phyloP scores from a whole-genome alignment of 2,888 invertebrate genomes.

The Pseudeuparius sepicola region DNA sequence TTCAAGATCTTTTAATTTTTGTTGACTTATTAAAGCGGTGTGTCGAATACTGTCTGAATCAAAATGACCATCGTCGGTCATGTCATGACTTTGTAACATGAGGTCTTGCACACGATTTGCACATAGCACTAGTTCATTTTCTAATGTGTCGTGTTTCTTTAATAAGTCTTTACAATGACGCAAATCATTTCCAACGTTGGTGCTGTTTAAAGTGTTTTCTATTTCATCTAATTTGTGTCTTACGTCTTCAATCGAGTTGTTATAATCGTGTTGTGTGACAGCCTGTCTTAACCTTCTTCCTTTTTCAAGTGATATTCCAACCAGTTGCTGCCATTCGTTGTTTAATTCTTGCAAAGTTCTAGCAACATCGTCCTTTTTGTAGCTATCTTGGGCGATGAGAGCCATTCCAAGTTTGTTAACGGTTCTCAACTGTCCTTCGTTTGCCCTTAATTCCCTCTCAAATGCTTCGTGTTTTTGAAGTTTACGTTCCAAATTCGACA shows the following conservation, averaged over 20 bases:
- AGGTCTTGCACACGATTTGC: slow-evolving; percentile 71
- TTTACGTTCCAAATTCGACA: slow-evolving; percentile 82
- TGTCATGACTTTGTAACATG: slow-evolving; percentile 71
- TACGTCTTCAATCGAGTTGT: slow-evolving; percentile 80
- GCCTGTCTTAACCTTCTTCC: slow-evolving; percentile 81
- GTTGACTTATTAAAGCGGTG: slow-evolving; percentile 64
- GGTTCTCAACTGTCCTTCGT: slow-evolving; percentile 81
- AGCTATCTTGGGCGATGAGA: slow-evolving; percentile 60
- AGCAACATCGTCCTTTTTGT: slow-evolving; percentile 60
- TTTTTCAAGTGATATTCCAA: slow-evolving; percentile 53
- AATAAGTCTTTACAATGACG: slow-evolving; percentile 76
- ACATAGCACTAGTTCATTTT: slow-evolving; percentile 78
- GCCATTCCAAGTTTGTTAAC: slow-evolving; percentile 74
- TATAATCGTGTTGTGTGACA: slow-evolving; percentile 68
- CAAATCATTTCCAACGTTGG: slow-evolving; percentile 80
- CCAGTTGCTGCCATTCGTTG: slow-evolving; percentile 66
- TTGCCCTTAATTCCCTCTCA: slow-evolving; percentile 87
- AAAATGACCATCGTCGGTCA: slow-evolving; percentile 91
- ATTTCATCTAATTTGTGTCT: slow-evolving; percentile 78
- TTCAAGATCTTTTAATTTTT: slow-evolving; percentile 58
- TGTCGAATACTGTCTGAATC: slow-evolving; percentile 79
- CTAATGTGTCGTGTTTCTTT: slow-evolving; percentile 80
- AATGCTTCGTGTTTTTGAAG: slow-evolving; percentile 95
- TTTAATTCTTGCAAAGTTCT: slow-evolving; percentile 60
- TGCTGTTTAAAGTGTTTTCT: slow-evolving; percentile 64